Evolutionary conservation across 2,888 invertebrate species (phyloP).

Genomic region (Pilophorus perplexus): DNA sequence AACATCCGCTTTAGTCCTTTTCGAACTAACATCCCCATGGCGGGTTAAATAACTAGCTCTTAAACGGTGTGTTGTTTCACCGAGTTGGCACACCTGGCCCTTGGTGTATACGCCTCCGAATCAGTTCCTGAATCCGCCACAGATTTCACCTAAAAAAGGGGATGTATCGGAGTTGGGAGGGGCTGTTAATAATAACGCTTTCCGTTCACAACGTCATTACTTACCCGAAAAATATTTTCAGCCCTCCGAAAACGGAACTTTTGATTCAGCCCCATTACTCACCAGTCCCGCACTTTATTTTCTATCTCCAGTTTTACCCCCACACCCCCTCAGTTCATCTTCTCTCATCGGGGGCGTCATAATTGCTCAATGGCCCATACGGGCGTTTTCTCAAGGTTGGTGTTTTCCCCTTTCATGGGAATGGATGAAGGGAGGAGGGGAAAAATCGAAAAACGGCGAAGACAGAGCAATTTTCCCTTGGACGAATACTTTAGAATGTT

Average conservation of each 20-base stretch:
- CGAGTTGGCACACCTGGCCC: too few relatives aligned
- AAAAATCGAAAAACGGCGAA: not conserved
- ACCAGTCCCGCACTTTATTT: not conserved
- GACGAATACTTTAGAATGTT: constrained; percentile 18
- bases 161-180: too few relatives aligned
- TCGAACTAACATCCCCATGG: too few relatives aligned
- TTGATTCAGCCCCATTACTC: constrained; percentile 28
- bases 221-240: not conserved
- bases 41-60: too few relatives aligned
- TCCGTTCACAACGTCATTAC: not conserved
- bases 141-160: too few relatives aligned
- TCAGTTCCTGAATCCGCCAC: too few relatives aligned
- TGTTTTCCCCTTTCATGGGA: not conserved
- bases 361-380: constrained; percentile 27
- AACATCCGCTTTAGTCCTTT: too few relatives aligned
- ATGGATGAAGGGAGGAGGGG: too few relatives aligned
- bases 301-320: not conserved
- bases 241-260: not conserved
- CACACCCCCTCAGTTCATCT: constrained; percentile 1
- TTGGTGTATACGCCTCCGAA: too few relatives aligned
- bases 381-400: not conserved
- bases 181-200: too few relatives aligned
- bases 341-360: constrained; percentile 2
- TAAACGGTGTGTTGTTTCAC: too few relatives aligned
- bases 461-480: constrained; percentile 10